Base-by-base conservation (phyloP, 2,888 invertebrate genomes). In the Dasypolia templi region DNA sequence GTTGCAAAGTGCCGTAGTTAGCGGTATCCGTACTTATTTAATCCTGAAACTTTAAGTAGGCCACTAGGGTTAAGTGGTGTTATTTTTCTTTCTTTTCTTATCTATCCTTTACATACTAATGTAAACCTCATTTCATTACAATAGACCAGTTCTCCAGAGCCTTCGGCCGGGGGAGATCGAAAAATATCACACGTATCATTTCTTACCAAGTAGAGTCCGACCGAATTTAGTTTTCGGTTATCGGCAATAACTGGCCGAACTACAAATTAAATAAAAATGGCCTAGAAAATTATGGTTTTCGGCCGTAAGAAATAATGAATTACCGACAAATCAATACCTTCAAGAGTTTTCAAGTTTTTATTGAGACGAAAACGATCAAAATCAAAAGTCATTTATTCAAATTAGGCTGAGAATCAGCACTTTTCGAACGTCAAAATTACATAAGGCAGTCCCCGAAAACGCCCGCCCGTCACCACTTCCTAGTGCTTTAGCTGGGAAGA, bases 1-100 rank as follows among this genome's bases (percentile, higher is more conserved):
- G 66, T 11, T 4, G 29, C 32, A 51, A 46, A 39, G 67, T 59
- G 22, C 44, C 19, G 19, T 11, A 53, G 29, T 65, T 58, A 44
- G 6, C 44, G 39, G 58, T 72, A 29, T 39, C 19, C 42, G 19
- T n/a, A 51, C 26, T 51, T 72, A 44, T 46, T 71, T 71, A 51
- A 49, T 44, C 19, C 46, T 29, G 17, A 39, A 53, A 66, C 26
- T 66, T 46, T 46, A 66, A 76, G 59, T 76, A 66, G 51, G 58
- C 32, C 53, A 39, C 77, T 35, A 53, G 51, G 58, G 65, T 44
- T 63, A 29, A 49, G 42, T n/a, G n/a, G 46, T 39, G 56, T 55
- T 44, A 46, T 59, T 65, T 49, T n/a, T n/a, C n/a, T n/a, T n/a
- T n/a, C n/a, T n/a, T n/a, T n/a, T n/a, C n/a, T n/a, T n/a, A n/a